These are phyloP conservation scores for Jacana jacana DNA, from an alignment of 2,113 vertebrate genomes.

Conservation along the genomic window DNA sequence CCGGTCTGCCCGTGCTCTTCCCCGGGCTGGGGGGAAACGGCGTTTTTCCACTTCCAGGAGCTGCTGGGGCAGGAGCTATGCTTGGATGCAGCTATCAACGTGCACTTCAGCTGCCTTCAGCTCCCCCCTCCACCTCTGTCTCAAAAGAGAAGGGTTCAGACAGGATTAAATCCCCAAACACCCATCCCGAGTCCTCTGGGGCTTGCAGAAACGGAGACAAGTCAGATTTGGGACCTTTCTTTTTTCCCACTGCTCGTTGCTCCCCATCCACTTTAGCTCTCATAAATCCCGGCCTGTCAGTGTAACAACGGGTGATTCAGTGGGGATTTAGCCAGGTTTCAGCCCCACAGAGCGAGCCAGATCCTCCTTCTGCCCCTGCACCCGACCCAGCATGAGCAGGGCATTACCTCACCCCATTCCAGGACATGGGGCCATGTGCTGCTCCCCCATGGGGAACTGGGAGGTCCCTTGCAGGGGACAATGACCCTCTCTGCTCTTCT, in stretches of 20 bases:
- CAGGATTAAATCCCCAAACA: background rate
- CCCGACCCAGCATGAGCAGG: fast-evolving
- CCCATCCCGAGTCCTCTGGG: background rate
- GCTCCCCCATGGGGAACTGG: background rate
- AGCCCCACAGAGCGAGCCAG: background rate
- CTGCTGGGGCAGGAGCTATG: background rate
- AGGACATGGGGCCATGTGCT: background rate
- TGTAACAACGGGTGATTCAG: background rate
- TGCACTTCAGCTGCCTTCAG: background rate
- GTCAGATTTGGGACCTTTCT: background rate
- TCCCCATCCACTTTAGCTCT: background rate
- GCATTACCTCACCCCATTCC: background rate
- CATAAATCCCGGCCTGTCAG: constrained; percentile 15
- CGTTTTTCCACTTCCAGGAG: background rate
- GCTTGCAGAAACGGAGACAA: background rate
- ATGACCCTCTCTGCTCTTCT: background rate
- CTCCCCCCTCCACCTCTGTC: background rate
- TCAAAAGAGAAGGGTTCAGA: background rate
- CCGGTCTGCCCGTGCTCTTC: background rate
- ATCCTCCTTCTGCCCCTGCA: background rate
- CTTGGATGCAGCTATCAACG: background rate
- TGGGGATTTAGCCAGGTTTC: background rate
- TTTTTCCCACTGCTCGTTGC: background rate
- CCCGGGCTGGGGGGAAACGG: background rate
- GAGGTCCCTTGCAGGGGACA: fast-evolving